Evolutionary conservation across 2,113 vertebrate species (phyloP).

Genomic region (Donacobius atricapilla): DNA sequence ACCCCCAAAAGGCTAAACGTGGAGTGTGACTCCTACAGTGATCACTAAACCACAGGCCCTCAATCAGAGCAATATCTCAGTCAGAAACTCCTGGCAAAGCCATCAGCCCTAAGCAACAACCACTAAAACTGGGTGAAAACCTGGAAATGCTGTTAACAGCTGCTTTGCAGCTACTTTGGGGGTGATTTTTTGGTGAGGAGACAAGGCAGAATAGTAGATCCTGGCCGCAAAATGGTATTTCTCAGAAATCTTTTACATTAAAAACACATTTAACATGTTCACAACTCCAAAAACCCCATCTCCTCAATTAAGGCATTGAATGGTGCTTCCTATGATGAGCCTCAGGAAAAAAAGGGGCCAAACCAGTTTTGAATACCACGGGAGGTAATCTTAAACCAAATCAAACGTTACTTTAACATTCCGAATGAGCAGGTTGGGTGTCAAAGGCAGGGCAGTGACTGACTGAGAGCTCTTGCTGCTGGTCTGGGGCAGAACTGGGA

Average conservation of each 20-base stretch:
- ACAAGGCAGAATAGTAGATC: neutral
- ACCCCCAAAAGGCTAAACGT: neutral
- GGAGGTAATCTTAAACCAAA: neutral
- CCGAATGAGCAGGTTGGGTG: neutral
- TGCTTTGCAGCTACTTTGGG: neutral
- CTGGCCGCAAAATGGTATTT: neutral
- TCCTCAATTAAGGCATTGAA: neutral
- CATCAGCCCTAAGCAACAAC: neutral
- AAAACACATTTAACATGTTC: fast-evolving
- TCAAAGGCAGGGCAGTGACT: neutral
- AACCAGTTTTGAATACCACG: neutral
- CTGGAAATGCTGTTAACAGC: neutral
- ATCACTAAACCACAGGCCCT: neutral
- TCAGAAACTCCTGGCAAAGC: neutral
- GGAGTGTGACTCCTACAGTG: neutral
- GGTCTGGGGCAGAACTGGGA: neutral
- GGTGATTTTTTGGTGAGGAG: neutral
- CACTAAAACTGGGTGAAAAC: neutral
- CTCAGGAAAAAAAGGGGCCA: neutral
- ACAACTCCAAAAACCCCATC: neutral
- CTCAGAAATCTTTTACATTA: neutral
- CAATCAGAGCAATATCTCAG: neutral
- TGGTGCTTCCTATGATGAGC: neutral
- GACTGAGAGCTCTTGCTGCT: neutral
- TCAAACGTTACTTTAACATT: neutral